Evolutionary conservation across 2,797 vertebrate genomes (phyloP).

Genomic region (Cetoscarus ocellatus): DNA sequence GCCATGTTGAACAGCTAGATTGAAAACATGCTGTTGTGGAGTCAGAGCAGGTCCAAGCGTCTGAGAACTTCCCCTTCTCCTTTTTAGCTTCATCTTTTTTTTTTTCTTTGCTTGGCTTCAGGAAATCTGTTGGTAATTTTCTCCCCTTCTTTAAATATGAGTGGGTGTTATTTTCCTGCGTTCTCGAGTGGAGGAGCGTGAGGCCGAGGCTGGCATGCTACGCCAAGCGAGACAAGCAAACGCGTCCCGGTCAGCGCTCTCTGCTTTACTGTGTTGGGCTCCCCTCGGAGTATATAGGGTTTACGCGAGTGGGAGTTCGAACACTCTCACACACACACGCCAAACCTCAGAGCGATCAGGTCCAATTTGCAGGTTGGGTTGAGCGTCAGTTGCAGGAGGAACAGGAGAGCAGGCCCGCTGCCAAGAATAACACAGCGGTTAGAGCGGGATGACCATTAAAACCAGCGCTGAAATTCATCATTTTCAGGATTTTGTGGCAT

Average conservation of each 20-base stretch:
- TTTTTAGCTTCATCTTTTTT: background rate
- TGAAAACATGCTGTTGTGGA: conserved; percentile 34
- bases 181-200: conserved; percentile 40
- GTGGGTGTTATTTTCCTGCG: conserved; percentile 62
- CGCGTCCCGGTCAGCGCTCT: background rate
- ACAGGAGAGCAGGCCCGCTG: conserved; percentile 16
- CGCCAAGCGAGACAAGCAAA: conserved; percentile 38
- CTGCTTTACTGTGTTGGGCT: conserved; percentile 24
- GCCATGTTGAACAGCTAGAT: conserved; percentile 17
- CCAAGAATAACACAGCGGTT: conserved; percentile 61
- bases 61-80: background rate
- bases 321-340: conserved; percentile 21
- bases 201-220: conserved; percentile 51
- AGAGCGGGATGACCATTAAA: conserved; percentile 29
- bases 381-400: conserved; percentile 36
- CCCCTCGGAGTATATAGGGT: conserved; percentile 35
- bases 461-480: conserved; percentile 42
- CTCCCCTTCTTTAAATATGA: conserved; percentile 36
- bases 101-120: conserved; percentile 16
- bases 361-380: conserved; percentile 67
- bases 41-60: background rate
- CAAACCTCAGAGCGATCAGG: conserved; percentile 53
- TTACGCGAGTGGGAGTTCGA: conserved; percentile 3
- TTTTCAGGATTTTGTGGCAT: conserved; percentile 42
- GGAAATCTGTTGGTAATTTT: conserved; percentile 72